These are phyloP conservation scores for Saccopteryx bilineata DNA, from an alignment of 2,113 vertebrate genomes.

Conservation along the genomic window DNA sequence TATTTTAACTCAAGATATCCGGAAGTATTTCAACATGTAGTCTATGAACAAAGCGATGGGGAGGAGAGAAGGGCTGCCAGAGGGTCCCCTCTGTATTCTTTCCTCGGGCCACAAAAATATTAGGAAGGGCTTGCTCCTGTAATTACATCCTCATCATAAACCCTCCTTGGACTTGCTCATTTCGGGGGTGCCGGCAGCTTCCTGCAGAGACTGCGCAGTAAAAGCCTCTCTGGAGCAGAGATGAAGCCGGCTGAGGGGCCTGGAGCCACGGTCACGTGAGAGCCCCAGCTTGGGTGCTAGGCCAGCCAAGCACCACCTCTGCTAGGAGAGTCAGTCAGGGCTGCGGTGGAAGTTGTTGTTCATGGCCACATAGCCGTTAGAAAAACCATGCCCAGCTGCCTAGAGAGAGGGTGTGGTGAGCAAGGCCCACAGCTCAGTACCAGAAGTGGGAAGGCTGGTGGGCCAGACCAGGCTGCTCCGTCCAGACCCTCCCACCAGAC, in stretches of 20 bases:
- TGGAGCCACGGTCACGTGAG: background rate
- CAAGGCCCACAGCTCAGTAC: background rate
- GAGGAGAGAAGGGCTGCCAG: background rate
- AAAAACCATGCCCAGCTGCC: background rate
- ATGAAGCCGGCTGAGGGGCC: background rate
- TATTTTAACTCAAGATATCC: background rate
- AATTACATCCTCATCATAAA: background rate
- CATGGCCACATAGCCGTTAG: accelerated
- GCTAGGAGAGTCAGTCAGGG: background rate
- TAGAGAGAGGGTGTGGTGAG: background rate
- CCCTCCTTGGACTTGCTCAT: background rate
- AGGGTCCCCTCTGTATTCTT: background rate
- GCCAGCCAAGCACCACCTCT: background rate
- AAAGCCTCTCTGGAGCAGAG: background rate
- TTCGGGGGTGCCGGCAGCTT: background rate
- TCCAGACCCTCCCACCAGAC: background rate
- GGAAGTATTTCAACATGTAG: background rate
- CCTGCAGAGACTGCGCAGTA: background rate
- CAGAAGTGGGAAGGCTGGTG: background rate
- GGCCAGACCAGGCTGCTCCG: background rate
- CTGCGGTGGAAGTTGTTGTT: background rate
- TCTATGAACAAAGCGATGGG: background rate
- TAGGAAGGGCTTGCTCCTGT: background rate
- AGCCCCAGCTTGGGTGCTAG: background rate
- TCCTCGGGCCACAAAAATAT: background rate